Evolutionary conservation across 2,888 invertebrate species (phyloP).

Genomic region (Leuctra nigra): DNA sequence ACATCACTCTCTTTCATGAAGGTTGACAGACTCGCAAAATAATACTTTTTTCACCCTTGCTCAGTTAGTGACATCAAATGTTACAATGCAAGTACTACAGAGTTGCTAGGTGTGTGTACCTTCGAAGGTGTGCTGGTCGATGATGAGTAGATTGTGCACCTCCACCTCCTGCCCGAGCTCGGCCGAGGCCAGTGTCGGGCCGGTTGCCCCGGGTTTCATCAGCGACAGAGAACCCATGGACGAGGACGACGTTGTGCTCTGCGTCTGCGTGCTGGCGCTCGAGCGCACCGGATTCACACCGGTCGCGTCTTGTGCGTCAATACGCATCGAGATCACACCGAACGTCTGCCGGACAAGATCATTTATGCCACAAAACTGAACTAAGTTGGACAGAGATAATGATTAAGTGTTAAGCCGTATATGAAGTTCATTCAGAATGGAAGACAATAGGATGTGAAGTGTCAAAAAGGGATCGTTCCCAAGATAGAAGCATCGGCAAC

Average conservation of each 20-base stretch:
- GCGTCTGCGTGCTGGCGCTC: slow-evolving; percentile 74
- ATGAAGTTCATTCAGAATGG: too few relatives aligned
- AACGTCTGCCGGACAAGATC: slow-evolving; percentile 68
- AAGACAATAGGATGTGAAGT: too few relatives aligned
- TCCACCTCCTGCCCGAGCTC: slow-evolving; percentile 81
- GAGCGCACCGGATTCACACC: slow-evolving; percentile 59
- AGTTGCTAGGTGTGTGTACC: too few relatives aligned
- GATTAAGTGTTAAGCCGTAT: neutral
- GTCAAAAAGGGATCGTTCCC: too few relatives aligned
- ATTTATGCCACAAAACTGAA: too few relatives aligned
- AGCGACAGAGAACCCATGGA: slow-evolving; percentile 40
- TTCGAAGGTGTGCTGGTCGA: slow-evolving; percentile 97
- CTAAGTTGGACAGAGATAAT: neutral
- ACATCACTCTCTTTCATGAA: too few relatives aligned
- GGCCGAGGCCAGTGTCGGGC: slow-evolving; percentile 28
- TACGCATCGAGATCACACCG: slow-evolving; percentile 84
- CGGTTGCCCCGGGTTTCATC: slow-evolving; percentile 35
- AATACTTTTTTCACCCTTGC: too few relatives aligned
- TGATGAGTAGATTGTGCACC: slow-evolving; percentile 80
- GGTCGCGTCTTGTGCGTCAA: slow-evolving; percentile 78
- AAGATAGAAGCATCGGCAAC: neutral
- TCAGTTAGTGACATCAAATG: too few relatives aligned
- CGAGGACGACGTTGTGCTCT: slow-evolving; percentile 50
- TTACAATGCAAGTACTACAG: too few relatives aligned
- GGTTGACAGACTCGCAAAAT: too few relatives aligned